A percentile compares a stretch with the other conserved stretches of the same genome.
phyloP scores from a whole-genome alignment of 2,888 invertebrate genomes.

The Myathropa florea region DNA sequence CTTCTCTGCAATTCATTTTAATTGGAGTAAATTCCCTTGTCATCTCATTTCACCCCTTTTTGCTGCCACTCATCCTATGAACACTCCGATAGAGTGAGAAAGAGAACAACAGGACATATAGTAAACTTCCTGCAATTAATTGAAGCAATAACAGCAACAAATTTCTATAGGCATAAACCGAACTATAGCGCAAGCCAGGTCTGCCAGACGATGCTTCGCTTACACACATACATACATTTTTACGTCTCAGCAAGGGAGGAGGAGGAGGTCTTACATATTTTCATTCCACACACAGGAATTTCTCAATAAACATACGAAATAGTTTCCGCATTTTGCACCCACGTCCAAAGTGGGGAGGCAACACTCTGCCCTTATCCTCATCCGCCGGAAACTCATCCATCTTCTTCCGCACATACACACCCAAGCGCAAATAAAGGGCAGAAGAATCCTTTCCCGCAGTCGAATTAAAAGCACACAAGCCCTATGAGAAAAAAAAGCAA shows the following conservation, averaged over 20 bases:
- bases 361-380: constrained; percentile 61
- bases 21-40: constrained; percentile 68
- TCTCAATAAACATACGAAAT: constrained; percentile 80
- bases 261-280: constrained; percentile 51
- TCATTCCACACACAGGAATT: constrained; percentile 76
- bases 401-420: constrained; percentile 55
- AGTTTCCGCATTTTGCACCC: constrained; percentile 71
- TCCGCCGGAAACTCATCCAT: constrained; percentile 69
- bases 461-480: constrained; percentile 64
- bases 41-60: constrained; percentile 60
- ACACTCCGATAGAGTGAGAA: constrained; percentile 9
- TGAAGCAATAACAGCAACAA: constrained; percentile 69
- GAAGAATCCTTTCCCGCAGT: constrained; percentile 58
- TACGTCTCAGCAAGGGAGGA: not conserved
- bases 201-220: constrained; percentile 34
- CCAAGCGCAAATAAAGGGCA: constrained; percentile 28
- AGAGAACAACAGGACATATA: constrained; percentile 28
- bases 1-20: constrained; percentile 61
- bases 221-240: not conserved
- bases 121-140: constrained; percentile 69
- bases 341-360: constrained; percentile 55
- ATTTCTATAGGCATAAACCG: constrained; percentile 58
- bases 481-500: constrained; percentile 28
- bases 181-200: not conserved
- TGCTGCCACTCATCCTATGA: constrained; percentile 18